Percentiles rank a stretch among this genome's conserved stretches.
These are phyloP conservation scores for Dorcus parallelipipedus DNA, from an alignment of 2,888 invertebrate species.

Conservation along the genomic window DNA sequence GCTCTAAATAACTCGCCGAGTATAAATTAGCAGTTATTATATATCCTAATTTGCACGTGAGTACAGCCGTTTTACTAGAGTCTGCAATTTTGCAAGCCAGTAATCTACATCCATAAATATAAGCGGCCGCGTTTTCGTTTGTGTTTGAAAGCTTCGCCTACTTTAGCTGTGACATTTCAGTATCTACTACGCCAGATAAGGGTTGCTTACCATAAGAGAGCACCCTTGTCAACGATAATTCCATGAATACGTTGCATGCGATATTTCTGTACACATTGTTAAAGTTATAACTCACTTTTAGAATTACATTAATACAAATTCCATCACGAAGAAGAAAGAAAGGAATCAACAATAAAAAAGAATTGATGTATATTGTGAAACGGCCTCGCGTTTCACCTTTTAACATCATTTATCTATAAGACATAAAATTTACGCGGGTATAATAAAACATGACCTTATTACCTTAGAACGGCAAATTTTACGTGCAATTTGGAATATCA, in stretches of 20 bases:
- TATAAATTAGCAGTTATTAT: not conserved
- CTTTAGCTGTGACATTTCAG: slow-evolving; percentile 31
- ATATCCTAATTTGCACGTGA: not conserved
- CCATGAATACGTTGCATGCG: slow-evolving; percentile 27
- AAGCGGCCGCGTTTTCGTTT: slow-evolving; percentile 26
- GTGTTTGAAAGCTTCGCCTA: slow-evolving; percentile 24
- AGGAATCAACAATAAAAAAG: not conserved
- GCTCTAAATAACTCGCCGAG: no score
- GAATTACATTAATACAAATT: not conserved
- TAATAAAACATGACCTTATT: no score
- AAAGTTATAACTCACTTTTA: not conserved
- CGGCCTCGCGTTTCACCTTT: no score
- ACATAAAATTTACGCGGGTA: no score
- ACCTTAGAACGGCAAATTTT: no score
- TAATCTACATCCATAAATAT: slow-evolving; percentile 11
- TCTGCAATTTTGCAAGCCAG: slow-evolving; percentile 17
- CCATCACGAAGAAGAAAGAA: not conserved
- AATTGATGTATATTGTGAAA: not conserved
- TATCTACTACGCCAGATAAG: slow-evolving; percentile 33
- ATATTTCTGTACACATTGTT: slow-evolving; percentile 17
- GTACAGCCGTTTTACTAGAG: slow-evolving; percentile 4
- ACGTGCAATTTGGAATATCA: no score
- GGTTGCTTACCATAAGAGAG: slow-evolving; percentile 34
- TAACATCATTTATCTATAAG: no score
- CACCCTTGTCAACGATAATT: slow-evolving; percentile 36